phyloP scores from a whole-genome alignment of 2,113 vertebrate genomes.

The Siphamia tubifer region DNA sequence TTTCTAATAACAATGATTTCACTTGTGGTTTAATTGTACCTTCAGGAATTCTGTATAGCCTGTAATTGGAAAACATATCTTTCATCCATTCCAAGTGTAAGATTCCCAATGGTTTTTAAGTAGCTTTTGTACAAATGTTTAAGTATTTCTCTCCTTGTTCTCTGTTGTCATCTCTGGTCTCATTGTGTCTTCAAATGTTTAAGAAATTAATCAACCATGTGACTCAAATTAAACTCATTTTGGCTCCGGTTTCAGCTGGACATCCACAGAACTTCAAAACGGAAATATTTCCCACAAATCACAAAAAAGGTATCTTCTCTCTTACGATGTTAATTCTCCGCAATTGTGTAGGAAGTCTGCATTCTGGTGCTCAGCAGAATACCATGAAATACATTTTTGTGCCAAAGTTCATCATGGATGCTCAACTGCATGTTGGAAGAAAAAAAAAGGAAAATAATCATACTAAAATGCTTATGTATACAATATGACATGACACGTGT shows the following conservation, averaged over 20 bases:
- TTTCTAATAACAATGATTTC: slow-evolving; percentile 31
- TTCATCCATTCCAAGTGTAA: slow-evolving; percentile 4
- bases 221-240: slow-evolving; percentile 46
- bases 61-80: slow-evolving; percentile 44
- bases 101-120: slow-evolving; percentile 25
- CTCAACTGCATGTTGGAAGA: slow-evolving; percentile 46
- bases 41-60: slow-evolving; percentile 34
- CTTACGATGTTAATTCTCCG: slow-evolving; percentile 19
- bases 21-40: slow-evolving; percentile 51
- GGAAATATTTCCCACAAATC: slow-evolving; percentile 85
- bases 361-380: slow-evolving; percentile 25
- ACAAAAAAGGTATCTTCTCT: slow-evolving; percentile 83
- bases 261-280: slow-evolving; percentile 87
- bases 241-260: slow-evolving; percentile 80
- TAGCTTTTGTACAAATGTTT: slow-evolving; percentile 26
- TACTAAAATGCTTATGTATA: background rate
- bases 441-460: background rate
- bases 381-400: slow-evolving; percentile 48
- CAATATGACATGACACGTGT: background rate
- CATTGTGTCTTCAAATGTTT: slow-evolving; percentile 28
- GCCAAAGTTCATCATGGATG: slow-evolving; percentile 27
- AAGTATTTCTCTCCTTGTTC: slow-evolving; percentile 15
- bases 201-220: slow-evolving; percentile 23
- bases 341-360: background rate
- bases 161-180: slow-evolving; percentile 41